Evolutionary conservation across 1,140 invertebrate species (phyloP).

Genomic region (Oreohelix idahoensis): DNA sequence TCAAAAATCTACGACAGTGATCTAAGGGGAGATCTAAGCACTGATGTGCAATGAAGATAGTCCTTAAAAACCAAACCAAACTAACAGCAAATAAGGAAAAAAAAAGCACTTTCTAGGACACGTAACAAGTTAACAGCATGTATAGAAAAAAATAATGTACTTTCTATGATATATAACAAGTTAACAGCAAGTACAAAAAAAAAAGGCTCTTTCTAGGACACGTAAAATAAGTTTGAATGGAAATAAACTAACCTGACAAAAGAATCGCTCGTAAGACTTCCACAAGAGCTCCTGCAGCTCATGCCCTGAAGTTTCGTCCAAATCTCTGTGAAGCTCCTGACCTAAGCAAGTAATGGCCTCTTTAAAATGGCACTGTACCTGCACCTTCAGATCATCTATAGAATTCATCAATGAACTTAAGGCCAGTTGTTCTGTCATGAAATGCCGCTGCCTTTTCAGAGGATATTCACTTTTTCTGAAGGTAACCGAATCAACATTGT

Average conservation of each 20-base stretch:
- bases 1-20: too few relatives aligned
- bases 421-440: conserved; percentile 10
- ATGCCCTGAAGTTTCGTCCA: not conserved
- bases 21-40: too few relatives aligned
- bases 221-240: too few relatives aligned
- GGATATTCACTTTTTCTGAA: not conserved
- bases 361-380: conserved; percentile 1
- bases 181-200: too few relatives aligned
- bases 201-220: too few relatives aligned
- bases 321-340: not conserved
- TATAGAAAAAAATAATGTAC: too few relatives aligned
- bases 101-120: too few relatives aligned
- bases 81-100: too few relatives aligned
- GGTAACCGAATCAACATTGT: not conserved
- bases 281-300: conserved; percentile 29
- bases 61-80: too few relatives aligned
- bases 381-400: conserved; percentile 5
- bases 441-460: not conserved
- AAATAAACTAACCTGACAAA: conserved; percentile 22
- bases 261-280: conserved; percentile 31
- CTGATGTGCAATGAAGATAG: too few relatives aligned
- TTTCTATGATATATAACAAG: too few relatives aligned
- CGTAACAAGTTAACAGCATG: too few relatives aligned
- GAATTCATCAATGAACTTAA: not conserved
- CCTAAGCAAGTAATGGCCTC: not conserved